Evolutionary conservation across 2,888 invertebrate genomes (phyloP).

Genomic region (Ormyrus rosae): DNA sequence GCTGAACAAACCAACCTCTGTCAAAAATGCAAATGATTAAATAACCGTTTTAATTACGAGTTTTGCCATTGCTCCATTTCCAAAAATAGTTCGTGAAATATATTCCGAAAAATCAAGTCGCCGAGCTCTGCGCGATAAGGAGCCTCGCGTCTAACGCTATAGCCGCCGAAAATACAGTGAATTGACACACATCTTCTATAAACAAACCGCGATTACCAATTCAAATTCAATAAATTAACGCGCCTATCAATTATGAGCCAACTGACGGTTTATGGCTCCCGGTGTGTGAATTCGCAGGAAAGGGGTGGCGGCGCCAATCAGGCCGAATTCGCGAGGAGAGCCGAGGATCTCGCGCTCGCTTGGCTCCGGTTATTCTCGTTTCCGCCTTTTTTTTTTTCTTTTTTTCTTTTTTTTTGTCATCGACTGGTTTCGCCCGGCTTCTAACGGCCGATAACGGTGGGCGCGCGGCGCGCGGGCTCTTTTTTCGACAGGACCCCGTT

Average conservation of each 20-base stretch:
- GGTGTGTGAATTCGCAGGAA: neutral
- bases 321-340: slow-evolving; percentile 30
- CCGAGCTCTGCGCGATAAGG: no score
- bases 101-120: no score
- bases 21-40: no score
- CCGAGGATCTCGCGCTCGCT: slow-evolving; percentile 5
- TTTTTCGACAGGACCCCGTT: slow-evolving; percentile 69
- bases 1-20: no score
- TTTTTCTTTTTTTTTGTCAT: neutral
- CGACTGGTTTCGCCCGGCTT: slow-evolving; percentile 51
- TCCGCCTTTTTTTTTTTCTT: slow-evolving; percentile 27
- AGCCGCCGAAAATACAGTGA: no score
- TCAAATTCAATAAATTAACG: slow-evolving; percentile 4
- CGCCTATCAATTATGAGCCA: no score
- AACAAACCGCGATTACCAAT: neutral
- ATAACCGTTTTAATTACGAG: no score
- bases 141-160: no score
- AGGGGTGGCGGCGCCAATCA: slow-evolving; percentile 24
- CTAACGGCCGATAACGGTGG: slow-evolving; percentile 71
- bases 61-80: no score
- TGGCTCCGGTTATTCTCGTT: slow-evolving; percentile 58
- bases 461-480: slow-evolving; percentile 55
- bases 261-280: neutral
- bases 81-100: no score
- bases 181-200: neutral